A percentile compares a stretch with the other conserved stretches of the same genome.
Conservation (phyloP, 1,140 invertebrate genomes). For the Pseudachorutes palmiensis region DNA sequence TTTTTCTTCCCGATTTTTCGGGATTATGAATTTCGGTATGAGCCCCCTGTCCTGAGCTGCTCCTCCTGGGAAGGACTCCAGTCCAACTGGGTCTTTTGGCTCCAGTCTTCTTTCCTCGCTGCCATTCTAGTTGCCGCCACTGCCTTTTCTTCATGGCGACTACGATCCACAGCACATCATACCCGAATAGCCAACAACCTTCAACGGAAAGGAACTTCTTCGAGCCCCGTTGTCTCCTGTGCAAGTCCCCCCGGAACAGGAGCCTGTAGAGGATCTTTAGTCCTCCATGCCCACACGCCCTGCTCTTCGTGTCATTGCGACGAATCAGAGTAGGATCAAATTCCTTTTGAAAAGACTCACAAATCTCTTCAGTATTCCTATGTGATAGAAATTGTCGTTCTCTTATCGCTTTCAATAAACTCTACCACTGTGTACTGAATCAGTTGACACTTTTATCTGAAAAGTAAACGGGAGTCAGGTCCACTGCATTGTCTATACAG, state of each 20-base stretch:
- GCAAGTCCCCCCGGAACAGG: background rate
- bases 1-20: slow-evolving; percentile 41
- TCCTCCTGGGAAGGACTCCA: slow-evolving; percentile 30
- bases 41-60: slow-evolving; percentile 5
- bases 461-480: background rate
- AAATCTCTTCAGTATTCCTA: background rate
- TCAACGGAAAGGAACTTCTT: background rate
- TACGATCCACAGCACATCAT: background rate
- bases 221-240: background rate
- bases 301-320: background rate
- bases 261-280: background rate
- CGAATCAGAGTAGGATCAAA: background rate
- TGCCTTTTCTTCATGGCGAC: background rate
- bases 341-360: background rate
- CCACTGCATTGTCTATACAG: background rate
- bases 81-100: slow-evolving; percentile 34
- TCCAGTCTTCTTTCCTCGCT: slow-evolving; percentile 15
- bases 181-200: background rate
- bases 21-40: slow-evolving; percentile 37
- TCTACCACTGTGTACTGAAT: too few relatives aligned
- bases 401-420: background rate
- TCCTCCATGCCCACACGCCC: background rate
- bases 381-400: background rate
- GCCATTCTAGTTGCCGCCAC: slow-evolving; percentile 20
- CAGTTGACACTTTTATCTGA: background rate